A percentile compares a stretch with the other conserved stretches of the same genome.
Evolutionary conservation across 2,113 vertebrate species (phyloP).

Genomic region (Gorsachius goisagi): DNA sequence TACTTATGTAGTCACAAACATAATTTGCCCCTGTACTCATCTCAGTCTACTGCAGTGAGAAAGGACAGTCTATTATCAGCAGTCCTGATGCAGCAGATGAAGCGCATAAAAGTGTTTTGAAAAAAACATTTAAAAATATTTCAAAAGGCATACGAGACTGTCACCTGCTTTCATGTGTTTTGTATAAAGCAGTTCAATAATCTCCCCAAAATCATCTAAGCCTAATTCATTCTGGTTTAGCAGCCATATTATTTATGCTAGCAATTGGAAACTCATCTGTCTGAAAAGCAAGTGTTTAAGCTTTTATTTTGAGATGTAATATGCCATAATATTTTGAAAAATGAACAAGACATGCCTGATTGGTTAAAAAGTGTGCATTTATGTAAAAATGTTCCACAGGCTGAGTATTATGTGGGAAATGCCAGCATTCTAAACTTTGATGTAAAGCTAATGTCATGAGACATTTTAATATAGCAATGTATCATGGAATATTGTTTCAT

Average conservation of each 20-base stretch:
- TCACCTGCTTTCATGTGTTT: neutral
- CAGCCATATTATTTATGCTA: constrained; percentile 34
- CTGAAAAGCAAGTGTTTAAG: constrained; percentile 57
- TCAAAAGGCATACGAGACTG: neutral
- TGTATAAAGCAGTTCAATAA: constrained; percentile 36
- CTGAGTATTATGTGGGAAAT: constrained; percentile 36
- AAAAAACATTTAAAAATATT: neutral
- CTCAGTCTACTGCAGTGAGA: neutral
- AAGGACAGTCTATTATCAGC: neutral
- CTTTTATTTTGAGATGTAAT: constrained; percentile 64
- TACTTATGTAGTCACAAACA: neutral
- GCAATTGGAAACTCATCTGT: constrained; percentile 41
- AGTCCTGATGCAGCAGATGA: neutral
- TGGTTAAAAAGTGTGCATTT: constrained; percentile 60
- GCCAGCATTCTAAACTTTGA: constrained; percentile 50
- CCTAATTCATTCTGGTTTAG: constrained; percentile 30
- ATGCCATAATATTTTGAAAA: constrained; percentile 58
- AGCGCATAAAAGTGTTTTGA: neutral
- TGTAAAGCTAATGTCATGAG: constrained; percentile 46
- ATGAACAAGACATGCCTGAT: constrained; percentile 49
- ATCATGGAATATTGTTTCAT: constrained; percentile 41
- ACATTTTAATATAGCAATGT: constrained; percentile 51
- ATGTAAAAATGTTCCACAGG: constrained; percentile 33
- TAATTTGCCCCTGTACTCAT: neutral
- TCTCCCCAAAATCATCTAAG: constrained; percentile 10